Base-by-base conservation (phyloP, 2,797 vertebrate species). In the Spheniscus humboldti region DNA sequence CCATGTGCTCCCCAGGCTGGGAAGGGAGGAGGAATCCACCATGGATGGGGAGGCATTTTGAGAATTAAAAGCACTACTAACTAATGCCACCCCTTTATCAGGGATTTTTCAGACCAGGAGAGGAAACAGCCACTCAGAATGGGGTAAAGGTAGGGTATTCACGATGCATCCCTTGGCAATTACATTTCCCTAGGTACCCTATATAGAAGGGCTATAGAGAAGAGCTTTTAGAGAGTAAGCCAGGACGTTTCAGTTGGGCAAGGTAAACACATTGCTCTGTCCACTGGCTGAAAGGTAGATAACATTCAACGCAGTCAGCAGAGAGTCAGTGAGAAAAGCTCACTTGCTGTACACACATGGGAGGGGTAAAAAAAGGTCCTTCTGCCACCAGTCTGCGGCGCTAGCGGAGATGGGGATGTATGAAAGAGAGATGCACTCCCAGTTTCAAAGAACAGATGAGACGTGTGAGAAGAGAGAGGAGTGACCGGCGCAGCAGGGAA, bases 401-500 rank as follows among this genome's bases (percentile, higher is more conserved):
- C 30, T 50, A 43, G 39, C 0, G 1, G 60, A 63, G 75, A 56
- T 11, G 18, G 45, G 35, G 52, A 64, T 30, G 43, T 11, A 18
- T 2, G 50, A 35, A 76, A 56, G n/a, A 91, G 23, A 86, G 35
- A 23, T 33, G 24, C 80, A 50, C 71, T 63, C 88, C 52, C 88
- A 84, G 88, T 52, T 84, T 50, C 83, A 87, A 74, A 83, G 60
- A 86, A 55, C 6, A 57, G 60, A 69, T 50, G 81, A 86, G 50
- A 83, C 48, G 57, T 43, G 30, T 75, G 72, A 94, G 84, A 79
- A 86, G 59, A 78, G 39, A 88, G 76, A 73, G 41, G 31, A 80
- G 33, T 18, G 52, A 75, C 25, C 0, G 1, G 67, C 0, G 0
- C 20, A 59, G 68, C 64, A 53, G 52, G 39, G 72, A 90, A 41